A percentile compares a stretch with the other conserved stretches of the same genome.
These are phyloP conservation scores for Sinonovacula constricta DNA, from an alignment of 1,140 invertebrate genomes.

Conservation along the genomic window DNA sequence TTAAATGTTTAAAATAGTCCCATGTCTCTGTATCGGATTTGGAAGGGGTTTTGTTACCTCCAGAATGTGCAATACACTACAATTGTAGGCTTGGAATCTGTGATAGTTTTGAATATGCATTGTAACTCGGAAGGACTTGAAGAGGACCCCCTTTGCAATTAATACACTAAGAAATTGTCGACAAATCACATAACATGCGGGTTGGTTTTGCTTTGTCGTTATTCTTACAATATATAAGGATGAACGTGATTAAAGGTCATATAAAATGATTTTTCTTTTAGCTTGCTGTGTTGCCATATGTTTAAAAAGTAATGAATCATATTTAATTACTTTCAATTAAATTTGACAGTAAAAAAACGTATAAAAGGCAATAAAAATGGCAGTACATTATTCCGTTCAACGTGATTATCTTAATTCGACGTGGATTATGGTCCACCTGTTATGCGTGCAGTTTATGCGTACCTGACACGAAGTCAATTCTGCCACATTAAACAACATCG, in stretches of 20 bases:
- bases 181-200: conserved; percentile 28
- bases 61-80: background rate
- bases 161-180: conserved; percentile 12
- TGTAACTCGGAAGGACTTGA: conserved; percentile 33
- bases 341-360: no score
- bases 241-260: conserved; percentile 23
- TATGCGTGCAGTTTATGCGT: no score
- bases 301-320: no score
- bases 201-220: conserved; percentile 40
- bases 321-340: no score
- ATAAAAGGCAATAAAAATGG: no score
- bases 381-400: no score
- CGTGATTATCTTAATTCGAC: no score
- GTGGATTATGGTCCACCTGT: no score
- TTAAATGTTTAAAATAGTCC: background rate
- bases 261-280: no score
- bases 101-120: conserved; percentile 29
- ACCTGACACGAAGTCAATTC: no score
- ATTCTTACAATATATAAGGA: conserved; percentile 25
- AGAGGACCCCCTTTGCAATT: conserved; percentile 16
- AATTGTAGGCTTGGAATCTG: background rate
- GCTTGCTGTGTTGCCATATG: no score
- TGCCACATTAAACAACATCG: no score
- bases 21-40: conserved; percentile 4
- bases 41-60: background rate